These are phyloP conservation scores for Drosophila paramelanica DNA, from an alignment of 2,888 invertebrate species.

Conservation along the genomic window DNA sequence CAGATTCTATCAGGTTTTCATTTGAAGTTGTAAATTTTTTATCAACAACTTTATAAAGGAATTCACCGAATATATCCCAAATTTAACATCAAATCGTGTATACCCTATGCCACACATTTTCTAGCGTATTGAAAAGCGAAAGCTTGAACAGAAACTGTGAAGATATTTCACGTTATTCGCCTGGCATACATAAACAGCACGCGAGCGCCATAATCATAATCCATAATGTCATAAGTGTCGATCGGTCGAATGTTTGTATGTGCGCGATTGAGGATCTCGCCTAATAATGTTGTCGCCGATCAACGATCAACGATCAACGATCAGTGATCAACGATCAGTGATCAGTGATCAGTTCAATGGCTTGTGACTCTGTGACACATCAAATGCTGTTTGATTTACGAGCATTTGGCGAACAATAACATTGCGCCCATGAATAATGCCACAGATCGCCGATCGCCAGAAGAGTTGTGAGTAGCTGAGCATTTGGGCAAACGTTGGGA, in stretches of 20 bases:
- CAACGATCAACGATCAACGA: conserved; percentile 32
- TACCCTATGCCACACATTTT: not conserved
- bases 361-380: conserved; percentile 76
- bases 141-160: conserved; percentile 35
- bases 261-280: conserved; percentile 65
- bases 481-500: not conserved
- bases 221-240: conserved; percentile 79
- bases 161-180: conserved; percentile 61
- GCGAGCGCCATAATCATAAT: conserved; percentile 77
- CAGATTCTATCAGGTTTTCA: no score
- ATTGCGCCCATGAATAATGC: conserved; percentile 72
- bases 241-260: conserved; percentile 55
- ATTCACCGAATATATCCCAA: not conserved
- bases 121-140: conserved; percentile 53
- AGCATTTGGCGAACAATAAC: conserved; percentile 58
- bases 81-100: not conserved
- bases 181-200: conserved; percentile 77
- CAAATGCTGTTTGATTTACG: conserved; percentile 66
- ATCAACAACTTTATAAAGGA: no score
- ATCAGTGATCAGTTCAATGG: conserved; percentile 72
- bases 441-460: conserved; percentile 35
- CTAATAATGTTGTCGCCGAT: conserved; percentile 75
- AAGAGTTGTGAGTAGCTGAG: conserved; percentile 14
- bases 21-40: no score
- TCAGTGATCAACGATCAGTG: conserved; percentile 29